phyloP scores from a whole-genome alignment of 2,113 vertebrate genomes.

The Alosa alosa region DNA sequence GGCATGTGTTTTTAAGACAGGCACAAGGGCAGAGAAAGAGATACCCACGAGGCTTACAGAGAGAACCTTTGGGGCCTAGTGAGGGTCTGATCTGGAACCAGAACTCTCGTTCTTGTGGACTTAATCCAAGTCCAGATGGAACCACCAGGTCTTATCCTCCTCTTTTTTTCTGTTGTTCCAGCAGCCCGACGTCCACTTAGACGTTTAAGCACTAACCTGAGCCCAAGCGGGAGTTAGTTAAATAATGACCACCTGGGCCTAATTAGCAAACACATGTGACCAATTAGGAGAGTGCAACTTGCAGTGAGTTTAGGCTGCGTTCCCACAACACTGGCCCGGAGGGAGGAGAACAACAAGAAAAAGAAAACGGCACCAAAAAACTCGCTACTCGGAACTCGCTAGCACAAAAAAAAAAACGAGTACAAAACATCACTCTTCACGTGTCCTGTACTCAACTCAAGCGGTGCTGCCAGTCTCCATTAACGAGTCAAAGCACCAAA shows the following conservation, averaged over 20 bases:
- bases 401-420: background rate
- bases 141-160: background rate
- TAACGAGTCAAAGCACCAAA: background rate
- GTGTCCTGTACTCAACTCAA: background rate
- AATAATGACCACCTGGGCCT: constrained; percentile 41
- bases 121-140: background rate
- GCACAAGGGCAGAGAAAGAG: background rate
- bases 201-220: background rate
- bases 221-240: constrained; percentile 13
- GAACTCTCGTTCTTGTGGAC: background rate
- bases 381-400: background rate
- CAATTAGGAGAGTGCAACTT: background rate
- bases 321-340: background rate
- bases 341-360: background rate
- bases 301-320: background rate
- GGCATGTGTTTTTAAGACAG: background rate
- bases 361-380: background rate
- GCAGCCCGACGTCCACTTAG: background rate
- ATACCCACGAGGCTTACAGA: background rate
- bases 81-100: background rate
- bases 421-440: background rate
- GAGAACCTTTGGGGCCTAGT: background rate
- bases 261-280: background rate
- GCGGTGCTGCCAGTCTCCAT: background rate
- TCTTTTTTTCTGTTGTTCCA: background rate